Base-by-base conservation (phyloP, 2,797 vertebrate genomes). In the Threskiornis aethiopicus region DNA sequence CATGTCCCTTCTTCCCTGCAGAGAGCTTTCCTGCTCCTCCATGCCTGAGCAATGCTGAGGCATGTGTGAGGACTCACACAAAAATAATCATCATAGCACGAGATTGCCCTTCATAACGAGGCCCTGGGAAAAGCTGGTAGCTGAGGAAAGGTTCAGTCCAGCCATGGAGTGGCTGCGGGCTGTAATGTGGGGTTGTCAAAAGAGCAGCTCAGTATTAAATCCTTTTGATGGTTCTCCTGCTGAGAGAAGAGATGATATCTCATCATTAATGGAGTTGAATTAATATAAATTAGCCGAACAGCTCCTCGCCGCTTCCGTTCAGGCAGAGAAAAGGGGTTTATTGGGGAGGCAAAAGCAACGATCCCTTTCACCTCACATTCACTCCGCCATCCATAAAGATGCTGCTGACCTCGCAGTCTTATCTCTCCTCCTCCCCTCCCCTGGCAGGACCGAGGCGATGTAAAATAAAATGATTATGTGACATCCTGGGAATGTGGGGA, bases 261-360 rank as follows among this genome's bases (percentile, higher is more conserved):
- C 98, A 98, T 98, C 97, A 97, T 98, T 98, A 98, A 98, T 98
- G 97, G 97, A 92, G 96, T 97, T 98, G 97, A 98, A 98, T 98
- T 98, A 98, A 98, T 98, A 98, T 98, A 98, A 98, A 98, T 98
- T 98, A 97, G 97, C 80, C 11, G 5, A 97, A 84, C 94, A 64
- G 84, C 89, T 97, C 96, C 94, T 78, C 2, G 10, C 90, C 5
- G 88, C 91, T 97, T 96, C 97, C 86, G 76, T 87, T 97, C 97
- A 97, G 97, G 96, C 97, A 96, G 97, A 97, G 97, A 96, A 94
- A 62, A 77, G 95, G 95, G 94, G 95, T 95, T 97, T 95, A 96
- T 84, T 90, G 95, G 97, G 96, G 95, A 98, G 93, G 95, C 90
- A 89, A 95, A 94, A 65, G 18, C 33, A 92, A 90, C 76, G 95